Evolutionary conservation across 2,797 vertebrate genomes (phyloP).

Genomic region (Gymnoscopelus microlampas): DNA sequence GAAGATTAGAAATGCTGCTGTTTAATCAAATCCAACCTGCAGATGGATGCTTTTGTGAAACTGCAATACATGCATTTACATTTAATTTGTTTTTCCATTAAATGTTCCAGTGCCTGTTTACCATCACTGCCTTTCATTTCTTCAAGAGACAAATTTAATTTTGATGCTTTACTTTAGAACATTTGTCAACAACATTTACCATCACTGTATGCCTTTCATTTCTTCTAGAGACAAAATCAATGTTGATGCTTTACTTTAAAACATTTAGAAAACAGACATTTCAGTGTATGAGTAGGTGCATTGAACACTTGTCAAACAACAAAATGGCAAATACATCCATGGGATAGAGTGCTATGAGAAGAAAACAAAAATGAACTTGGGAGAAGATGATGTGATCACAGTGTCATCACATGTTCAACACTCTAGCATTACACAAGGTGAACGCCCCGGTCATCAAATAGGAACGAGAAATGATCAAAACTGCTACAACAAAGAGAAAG

Average conservation of each 20-base stretch:
- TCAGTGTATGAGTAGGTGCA: too few species aligned
- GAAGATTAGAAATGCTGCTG: conserved; percentile 26
- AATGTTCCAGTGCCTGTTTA: conserved; percentile 4
- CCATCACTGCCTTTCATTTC: conserved; percentile 18
- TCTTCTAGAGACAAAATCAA: neutral
- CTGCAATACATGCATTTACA: conserved; percentile 30
- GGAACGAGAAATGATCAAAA: too few species aligned
- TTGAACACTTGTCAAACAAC: too few species aligned
- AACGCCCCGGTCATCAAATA: too few species aligned
- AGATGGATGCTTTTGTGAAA: conserved; percentile 28
- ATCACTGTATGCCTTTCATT: conserved; percentile 17
- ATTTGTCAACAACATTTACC: neutral
- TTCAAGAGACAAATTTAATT: conserved; percentile 1
- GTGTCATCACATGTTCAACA: too few species aligned
- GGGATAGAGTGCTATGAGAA: too few species aligned
- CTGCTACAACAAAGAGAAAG: too few species aligned
- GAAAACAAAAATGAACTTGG: too few species aligned
- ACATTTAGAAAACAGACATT: neutral
- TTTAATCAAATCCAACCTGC: conserved; percentile 36
- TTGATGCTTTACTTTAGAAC: neutral
- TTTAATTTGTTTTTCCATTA: conserved; percentile 29
- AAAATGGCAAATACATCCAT: too few species aligned
- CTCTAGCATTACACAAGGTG: too few species aligned
- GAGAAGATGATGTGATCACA: too few species aligned
- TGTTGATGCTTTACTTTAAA: neutral